Conservation (phyloP, 1,140 invertebrate species). For the Macrotrachela quadricornifera region DNA sequence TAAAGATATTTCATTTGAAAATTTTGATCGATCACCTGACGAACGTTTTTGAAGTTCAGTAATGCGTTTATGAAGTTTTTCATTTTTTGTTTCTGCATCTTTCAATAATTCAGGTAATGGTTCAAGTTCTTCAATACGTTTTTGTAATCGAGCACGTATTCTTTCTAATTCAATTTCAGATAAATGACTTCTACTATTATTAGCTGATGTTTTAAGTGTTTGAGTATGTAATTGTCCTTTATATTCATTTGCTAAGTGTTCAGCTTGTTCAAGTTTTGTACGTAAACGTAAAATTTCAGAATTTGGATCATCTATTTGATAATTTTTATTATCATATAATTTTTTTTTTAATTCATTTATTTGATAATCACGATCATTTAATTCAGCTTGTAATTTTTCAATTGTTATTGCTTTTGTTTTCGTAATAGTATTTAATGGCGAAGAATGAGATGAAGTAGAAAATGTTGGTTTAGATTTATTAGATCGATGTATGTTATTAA, state of each 20-base stretch:
- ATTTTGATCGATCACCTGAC: conserved; percentile 16
- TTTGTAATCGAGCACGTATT: conserved; percentile 19
- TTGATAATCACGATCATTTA: too few species aligned
- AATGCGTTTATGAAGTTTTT: conserved; percentile 20
- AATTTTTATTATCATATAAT: too few species aligned
- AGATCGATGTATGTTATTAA: too few species aligned
- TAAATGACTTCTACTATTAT: conserved; percentile 16
- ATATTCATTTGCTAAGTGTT: conserved; percentile 23
- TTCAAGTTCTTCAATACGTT: conserved; percentile 25
- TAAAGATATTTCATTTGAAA: conserved; percentile 20
- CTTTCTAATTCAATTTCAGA: conserved; percentile 23
- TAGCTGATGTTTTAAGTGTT: conserved; percentile 15
- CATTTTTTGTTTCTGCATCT: conserved; percentile 22
- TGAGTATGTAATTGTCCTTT: conserved; percentile 19
- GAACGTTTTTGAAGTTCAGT: conserved; percentile 18
- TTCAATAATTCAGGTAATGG: conserved; percentile 28
- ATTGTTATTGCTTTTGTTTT: too few species aligned
- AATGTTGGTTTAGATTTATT: too few species aligned
- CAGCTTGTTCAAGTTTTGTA: conserved; percentile 19
- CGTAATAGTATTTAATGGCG: too few species aligned
- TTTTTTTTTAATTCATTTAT: too few species aligned
- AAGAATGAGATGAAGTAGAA: too few species aligned
- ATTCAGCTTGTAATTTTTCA: too few species aligned
- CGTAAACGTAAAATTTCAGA: conserved; percentile 18
- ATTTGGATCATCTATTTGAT: conserved; percentile 14